Evolutionary conservation across 2,888 invertebrate species (phyloP), one percentile per base, ranked within the genome.

Genomic region (Pimpla rufipes): DNA sequence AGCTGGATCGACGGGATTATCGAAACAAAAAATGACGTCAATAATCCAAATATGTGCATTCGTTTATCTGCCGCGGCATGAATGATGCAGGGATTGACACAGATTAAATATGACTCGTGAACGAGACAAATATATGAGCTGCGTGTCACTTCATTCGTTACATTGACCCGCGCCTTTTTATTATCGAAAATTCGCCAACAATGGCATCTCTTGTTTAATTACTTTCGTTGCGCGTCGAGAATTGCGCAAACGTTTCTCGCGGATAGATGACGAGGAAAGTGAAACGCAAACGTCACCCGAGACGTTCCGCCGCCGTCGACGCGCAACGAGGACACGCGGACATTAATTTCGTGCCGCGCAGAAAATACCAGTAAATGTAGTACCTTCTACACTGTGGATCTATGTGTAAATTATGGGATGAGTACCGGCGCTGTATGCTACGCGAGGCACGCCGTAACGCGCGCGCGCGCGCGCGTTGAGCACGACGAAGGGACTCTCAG

Each of bases 401-500:
- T 50, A 70, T 74, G 74, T 78, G 68, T 66, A 37, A 37, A 52
- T 23, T 35, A 64, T 83, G 40, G 47, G 18, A 40, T 29, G 29
- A 29, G 67, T 57, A 47, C 52, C 64, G 18, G 29, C 11, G 21
- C 11, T 64, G 68, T 50, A 79, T 21, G 29, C n/a, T 21, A 35
- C n/a, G 29, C 16, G 47, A 40, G 45, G 45, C 35, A 47, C 55
- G 57, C 80, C 74, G 81, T 84, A 77, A 80, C 29, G 76, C 74
- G 79, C 79, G 67, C 70, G 68, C 82, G 77, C 76, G 74, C 5
- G n/a, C n/a, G n/a, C n/a, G n/a, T n/a, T n/a, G n/a, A 82, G 71
- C 82, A 71, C 79, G 70, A 83, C 88, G 88, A 86, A 88, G 88
- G 85, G 90, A 90, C 90, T 91, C 90, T 90, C 89, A 89, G 91